A percentile compares a stretch with the other conserved stretches of the same genome.
Evolutionary conservation across 2,797 vertebrate species (phyloP).

Genomic region (Fistularia commersonii): DNA sequence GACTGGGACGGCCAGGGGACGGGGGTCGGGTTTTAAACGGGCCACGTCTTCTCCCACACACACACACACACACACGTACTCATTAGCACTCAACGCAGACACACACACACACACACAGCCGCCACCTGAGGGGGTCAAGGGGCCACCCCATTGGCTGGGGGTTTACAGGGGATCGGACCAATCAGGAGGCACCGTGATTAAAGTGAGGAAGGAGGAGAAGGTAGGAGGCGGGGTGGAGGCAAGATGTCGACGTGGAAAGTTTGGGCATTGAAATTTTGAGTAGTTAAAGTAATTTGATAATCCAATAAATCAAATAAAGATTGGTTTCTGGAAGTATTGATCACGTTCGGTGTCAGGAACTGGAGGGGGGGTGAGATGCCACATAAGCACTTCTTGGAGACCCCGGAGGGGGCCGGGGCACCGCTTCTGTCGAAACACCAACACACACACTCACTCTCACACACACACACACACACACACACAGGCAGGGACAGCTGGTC

Average conservation of each 20-base stretch:
- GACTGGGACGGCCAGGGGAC: constrained; percentile 37
- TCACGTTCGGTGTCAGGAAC: not conserved
- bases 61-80: constrained; percentile 32
- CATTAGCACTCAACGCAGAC: constrained; percentile 22
- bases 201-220: constrained; percentile 33
- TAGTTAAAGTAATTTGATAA: too few species aligned
- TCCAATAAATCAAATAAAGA: too few species aligned
- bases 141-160: constrained; percentile 43
- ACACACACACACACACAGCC: not conserved
- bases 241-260: constrained; percentile 23
- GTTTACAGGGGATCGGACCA: constrained; percentile 28
- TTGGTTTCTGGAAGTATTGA: too few species aligned
- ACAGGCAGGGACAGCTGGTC: constrained; percentile 60
- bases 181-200: constrained; percentile 55
- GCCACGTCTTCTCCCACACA: constrained; percentile 15
- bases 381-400: constrained; percentile 62
- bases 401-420: not conserved
- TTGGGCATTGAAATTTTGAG: too few species aligned
- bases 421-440: too few species aligned
- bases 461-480: constrained; percentile 24
- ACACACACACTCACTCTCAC: not conserved
- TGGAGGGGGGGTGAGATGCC: constrained; percentile 48
- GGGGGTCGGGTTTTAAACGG: constrained; percentile 58
- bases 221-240: constrained; percentile 26
- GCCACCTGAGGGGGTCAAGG: constrained; percentile 47